These are phyloP conservation scores for Drosophila paucipuncta DNA, from an alignment of 2,888 invertebrate genomes.

Conservation along the genomic window DNA sequence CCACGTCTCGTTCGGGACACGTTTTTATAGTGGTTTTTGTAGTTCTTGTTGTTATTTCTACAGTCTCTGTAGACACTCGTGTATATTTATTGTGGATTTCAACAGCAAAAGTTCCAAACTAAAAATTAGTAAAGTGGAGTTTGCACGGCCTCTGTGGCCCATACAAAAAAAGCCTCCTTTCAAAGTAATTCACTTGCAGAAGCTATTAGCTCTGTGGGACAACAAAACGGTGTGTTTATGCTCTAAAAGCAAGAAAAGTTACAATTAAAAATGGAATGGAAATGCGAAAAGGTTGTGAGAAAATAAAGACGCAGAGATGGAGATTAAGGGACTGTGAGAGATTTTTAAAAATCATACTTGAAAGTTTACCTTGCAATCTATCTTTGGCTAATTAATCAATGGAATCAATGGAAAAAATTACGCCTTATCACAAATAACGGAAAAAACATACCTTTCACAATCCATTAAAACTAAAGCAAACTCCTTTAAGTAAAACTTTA, in stretches of 20 bases:
- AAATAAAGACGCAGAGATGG: no score
- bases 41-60: conserved; percentile 31
- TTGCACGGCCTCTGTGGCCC: conserved; percentile 43
- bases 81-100: conserved; percentile 71
- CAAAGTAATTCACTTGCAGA: conserved; percentile 70
- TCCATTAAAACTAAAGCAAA: not conserved
- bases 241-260: not conserved
- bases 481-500: not conserved
- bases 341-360: not conserved
- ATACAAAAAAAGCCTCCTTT: conserved; percentile 33
- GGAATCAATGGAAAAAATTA: not conserved
- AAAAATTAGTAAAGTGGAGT: conserved; percentile 72
- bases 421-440: not conserved
- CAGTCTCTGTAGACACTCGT: conserved; percentile 62
- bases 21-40: conserved; percentile 41
- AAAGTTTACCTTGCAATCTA: not conserved
- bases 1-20: conserved; percentile 65
- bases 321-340: no score
- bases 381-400: not conserved
- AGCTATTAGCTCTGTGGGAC: conserved; percentile 53
- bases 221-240: conserved; percentile 7
- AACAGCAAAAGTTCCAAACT: conserved; percentile 73
- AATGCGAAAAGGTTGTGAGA: not conserved
- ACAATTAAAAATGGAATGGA: no score
- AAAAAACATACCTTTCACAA: not conserved